phyloP scores from a whole-genome alignment of 2,797 vertebrate genomes.

The Brachyrhaphis roseni region DNA sequence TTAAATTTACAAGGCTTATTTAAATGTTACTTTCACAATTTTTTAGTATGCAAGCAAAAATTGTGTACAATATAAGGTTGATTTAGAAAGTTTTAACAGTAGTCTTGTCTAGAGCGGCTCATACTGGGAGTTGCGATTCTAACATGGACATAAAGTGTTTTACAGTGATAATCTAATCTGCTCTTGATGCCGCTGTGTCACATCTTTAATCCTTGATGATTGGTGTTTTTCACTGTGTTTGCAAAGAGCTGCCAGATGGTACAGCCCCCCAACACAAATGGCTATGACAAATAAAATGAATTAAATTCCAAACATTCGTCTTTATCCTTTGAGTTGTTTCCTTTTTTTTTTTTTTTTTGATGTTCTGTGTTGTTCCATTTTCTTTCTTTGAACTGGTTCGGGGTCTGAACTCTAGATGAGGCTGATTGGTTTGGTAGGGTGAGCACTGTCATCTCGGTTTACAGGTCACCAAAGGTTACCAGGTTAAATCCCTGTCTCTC shows the following conservation, averaged over 20 bases:
- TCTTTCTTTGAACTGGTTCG: background rate
- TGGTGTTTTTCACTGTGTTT: conserved; percentile 1
- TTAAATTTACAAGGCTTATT: background rate
- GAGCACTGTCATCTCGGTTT: background rate
- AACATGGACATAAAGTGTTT: background rate
- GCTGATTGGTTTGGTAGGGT: background rate
- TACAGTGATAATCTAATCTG: background rate
- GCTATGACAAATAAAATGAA: background rate
- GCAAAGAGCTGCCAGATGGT: background rate
- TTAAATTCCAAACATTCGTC: background rate
- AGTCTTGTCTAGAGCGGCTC: background rate
- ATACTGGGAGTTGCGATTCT: background rate
- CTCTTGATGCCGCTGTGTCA: background rate
- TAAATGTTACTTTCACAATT: background rate
- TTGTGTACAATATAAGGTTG: background rate
- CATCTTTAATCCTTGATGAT: conserved; percentile 1
- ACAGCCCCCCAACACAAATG: background rate
- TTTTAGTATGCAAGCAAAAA: background rate
- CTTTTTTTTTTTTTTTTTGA: background rate
- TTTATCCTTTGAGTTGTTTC: background rate
- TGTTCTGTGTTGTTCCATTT: background rate
- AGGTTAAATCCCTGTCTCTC: background rate
- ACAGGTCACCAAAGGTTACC: background rate
- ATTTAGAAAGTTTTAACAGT: background rate
- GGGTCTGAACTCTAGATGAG: background rate